Base-by-base conservation (phyloP, 2,888 invertebrate genomes). In the Trichopoda pennipes region DNA sequence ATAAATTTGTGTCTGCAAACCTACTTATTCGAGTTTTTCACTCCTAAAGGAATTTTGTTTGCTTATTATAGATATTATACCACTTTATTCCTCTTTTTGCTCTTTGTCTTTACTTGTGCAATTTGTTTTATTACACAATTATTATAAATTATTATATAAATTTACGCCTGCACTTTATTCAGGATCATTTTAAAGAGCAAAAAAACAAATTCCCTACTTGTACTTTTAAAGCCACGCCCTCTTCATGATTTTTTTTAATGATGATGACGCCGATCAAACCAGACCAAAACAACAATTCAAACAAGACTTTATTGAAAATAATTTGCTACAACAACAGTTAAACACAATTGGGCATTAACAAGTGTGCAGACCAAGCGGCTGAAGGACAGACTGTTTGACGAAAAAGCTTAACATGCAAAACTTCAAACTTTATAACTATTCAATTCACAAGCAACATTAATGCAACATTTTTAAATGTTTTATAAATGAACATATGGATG, bases 391-490 rank as follows among this genome's bases (percentile, higher is more conserved):
- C 73, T 68, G 73, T 63, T 60, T 17, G 60, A 75, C 66, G 16
- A 17, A 61, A 75, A 55, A 47, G 3, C 28, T 28, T 28, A 66
- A 68, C 32, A 76, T 68, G 51, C 69, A 73, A 80, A 79, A 82
- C 85, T 83, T 86, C 86, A 86, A 85, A 86, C 82, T 85, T 85
- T 85, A 85, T 87, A 88, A 87, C 85, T 85, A 86, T 87, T 88
- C 88, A 89, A 88, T 88, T 88, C 86, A 86, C 84, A 53, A 42
- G 47, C 32, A 66, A 35, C 85, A n/a, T 84, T 88, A 88, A 17
- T 86, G 87, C 86, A 86, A 88, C 84, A 56, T 61, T 38, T 14
- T 14, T 6, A 47, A 17, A 8, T n/a, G n/a, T 16, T n/a, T 3
- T 3, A 61, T 23, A 17, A 60, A 51, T 42, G 19, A 58, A 58